A percentile compares a stretch with the other conserved stretches of the same genome.
phyloP scores from a whole-genome alignment of 2,888 invertebrate genomes.

The Drosophila engyochracea region DNA sequence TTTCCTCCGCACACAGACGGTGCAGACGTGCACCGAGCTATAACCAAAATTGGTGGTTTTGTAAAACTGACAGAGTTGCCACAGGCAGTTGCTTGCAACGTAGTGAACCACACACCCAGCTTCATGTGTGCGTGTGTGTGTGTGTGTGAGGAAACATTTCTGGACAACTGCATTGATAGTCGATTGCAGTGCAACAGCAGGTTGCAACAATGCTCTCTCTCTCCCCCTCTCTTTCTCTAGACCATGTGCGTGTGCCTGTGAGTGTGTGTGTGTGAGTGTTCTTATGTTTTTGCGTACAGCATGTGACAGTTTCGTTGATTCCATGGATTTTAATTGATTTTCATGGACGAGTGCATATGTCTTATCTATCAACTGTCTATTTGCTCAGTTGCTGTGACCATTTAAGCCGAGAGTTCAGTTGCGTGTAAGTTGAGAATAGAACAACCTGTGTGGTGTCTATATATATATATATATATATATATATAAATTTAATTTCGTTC shows the following conservation, averaged over 20 bases:
- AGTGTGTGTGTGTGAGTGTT: conserved; percentile 1
- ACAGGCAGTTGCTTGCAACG: conserved; percentile 52
- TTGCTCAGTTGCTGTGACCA: conserved; percentile 41
- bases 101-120: conserved; percentile 24
- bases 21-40: conserved; percentile 50
- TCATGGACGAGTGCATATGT: conserved; percentile 78
- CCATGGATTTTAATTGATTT: conserved; percentile 83
- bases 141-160: conserved; percentile 43
- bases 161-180: conserved; percentile 70
- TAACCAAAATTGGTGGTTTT: conserved; percentile 77
- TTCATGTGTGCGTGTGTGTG: conserved; percentile 18
- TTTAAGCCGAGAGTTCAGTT: conserved; percentile 9
- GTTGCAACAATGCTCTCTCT: conserved; percentile 59
- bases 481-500: neutral
- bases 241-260: neutral
- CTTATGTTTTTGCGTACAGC: conserved; percentile 17
- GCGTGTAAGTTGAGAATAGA: conserved; percentile 5
- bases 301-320: conserved; percentile 55
- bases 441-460: neutral
- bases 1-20: conserved; percentile 1
- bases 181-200: conserved; percentile 65
- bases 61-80: conserved; percentile 69
- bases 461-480: neutral
- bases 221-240: conserved; percentile 1
- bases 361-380: conserved; percentile 68